phyloP scores from a whole-genome alignment of 1,140 invertebrate genomes.

The Antheraea mylitta region DNA sequence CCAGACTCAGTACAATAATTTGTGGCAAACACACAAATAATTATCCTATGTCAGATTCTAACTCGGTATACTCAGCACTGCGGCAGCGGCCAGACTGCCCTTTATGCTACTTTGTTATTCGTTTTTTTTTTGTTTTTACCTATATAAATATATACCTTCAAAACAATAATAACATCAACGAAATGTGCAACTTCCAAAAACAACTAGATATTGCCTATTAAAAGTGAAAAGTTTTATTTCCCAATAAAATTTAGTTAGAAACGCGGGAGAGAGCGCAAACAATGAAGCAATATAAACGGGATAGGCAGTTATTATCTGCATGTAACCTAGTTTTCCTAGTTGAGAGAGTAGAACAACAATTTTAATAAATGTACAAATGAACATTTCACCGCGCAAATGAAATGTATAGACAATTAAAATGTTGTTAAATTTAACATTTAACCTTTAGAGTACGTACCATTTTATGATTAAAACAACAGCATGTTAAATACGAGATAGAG shows the following conservation, averaged over 20 bases:
- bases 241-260: constrained; percentile 35
- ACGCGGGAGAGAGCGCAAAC: constrained; percentile 45
- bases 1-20: no score
- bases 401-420: background rate
- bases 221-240: constrained; percentile 41
- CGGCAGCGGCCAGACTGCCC: no score
- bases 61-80: no score
- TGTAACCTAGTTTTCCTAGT: constrained; percentile 53
- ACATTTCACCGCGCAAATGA: background rate
- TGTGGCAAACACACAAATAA: no score
- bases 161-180: constrained; percentile 31
- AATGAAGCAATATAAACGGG: constrained; percentile 45
- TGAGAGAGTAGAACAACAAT: constrained; percentile 28
- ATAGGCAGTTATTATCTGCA: constrained; percentile 51
- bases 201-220: constrained; percentile 42
- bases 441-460: background rate
- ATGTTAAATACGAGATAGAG: no score
- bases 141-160: no score
- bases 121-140: no score
- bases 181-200: constrained; percentile 25
- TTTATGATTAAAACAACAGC: no score
- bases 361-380: background rate
- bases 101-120: no score
- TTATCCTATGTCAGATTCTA: no score
- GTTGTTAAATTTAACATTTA: background rate